Percentiles rank a stretch among this genome's conserved stretches.
These are phyloP conservation scores for Centropristis striata DNA, from an alignment of 2,113 vertebrate genomes.

Conservation along the genomic window DNA sequence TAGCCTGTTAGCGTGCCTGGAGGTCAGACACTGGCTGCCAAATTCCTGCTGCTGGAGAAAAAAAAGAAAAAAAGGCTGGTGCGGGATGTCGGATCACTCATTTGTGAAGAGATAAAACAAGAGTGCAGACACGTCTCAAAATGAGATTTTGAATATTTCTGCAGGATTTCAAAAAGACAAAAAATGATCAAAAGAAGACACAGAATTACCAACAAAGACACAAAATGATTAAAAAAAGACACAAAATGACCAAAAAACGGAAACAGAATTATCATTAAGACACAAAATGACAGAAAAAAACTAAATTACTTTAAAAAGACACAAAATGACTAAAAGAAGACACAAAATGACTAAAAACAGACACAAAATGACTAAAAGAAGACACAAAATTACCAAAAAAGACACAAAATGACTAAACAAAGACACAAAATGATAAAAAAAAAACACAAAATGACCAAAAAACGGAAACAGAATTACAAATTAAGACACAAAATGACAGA, in stretches of 20 bases:
- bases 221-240: no score
- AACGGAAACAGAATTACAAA: slow-evolving; percentile 10
- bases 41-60: slow-evolving; percentile 72
- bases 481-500: no score
- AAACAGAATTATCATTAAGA: slow-evolving; percentile 21
- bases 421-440: no score
- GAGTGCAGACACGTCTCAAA: background rate
- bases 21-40: slow-evolving; percentile 78
- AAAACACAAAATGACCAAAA: no score
- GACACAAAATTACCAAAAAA: no score
- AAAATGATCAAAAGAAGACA: no score
- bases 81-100: slow-evolving; percentile 68
- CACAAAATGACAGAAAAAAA: no score
- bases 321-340: no score
- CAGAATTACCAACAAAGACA: slow-evolving; percentile 11
- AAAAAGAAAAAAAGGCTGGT: slow-evolving; percentile 56
- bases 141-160: slow-evolving; percentile 29
- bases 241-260: no score
- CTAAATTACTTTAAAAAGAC: no score
- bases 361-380: no score
- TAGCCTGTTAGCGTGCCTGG: slow-evolving; percentile 84
- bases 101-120: slow-evolving; percentile 66
- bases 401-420: slow-evolving; percentile 21
- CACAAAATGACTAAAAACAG: slow-evolving; percentile 22
- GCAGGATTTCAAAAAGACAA: slow-evolving; percentile 20